These are phyloP conservation scores for Thereuonema tuberculata DNA, from an alignment of 1,140 invertebrate genomes.

Conservation along the genomic window DNA sequence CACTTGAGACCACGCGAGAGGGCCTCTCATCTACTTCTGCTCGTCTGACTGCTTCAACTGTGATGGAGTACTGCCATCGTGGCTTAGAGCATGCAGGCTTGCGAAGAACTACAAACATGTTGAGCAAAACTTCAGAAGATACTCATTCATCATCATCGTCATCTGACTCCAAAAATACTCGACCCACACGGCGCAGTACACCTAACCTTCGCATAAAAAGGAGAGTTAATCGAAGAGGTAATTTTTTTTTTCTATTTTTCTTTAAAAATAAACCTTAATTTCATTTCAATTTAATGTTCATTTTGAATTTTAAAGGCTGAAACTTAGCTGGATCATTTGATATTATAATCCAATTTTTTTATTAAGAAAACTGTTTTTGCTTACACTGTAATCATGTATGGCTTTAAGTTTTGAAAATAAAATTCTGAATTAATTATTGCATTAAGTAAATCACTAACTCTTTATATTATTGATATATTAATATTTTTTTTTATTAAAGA, in stretches of 20 bases:
- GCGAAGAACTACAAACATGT: neutral
- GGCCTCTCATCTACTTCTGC: neutral
- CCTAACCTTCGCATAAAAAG: slow-evolving; percentile 5
- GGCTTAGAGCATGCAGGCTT: neutral
- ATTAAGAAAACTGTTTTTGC: too few species aligned
- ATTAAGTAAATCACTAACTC: too few species aligned
- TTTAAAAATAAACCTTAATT: too few species aligned
- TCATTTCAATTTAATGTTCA: too few species aligned
- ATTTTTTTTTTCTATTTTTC: neutral
- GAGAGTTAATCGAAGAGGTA: slow-evolving; percentile 2
- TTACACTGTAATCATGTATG: too few species aligned
- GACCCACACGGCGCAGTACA: neutral
- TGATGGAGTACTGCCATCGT: neutral
- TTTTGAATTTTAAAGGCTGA: too few species aligned
- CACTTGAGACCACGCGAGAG: neutral
- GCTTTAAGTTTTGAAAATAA: too few species aligned
- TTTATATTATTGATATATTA: too few species aligned
- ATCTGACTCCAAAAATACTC: slow-evolving; percentile 1
- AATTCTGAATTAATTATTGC: too few species aligned
- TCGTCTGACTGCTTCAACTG: neutral
- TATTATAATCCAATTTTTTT: too few species aligned
- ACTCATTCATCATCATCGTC: slow-evolving; percentile 3
- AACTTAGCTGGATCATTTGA: too few species aligned
- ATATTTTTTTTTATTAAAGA: too few species aligned
- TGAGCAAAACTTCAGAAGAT: slow-evolving; percentile 3